Evolutionary conservation across 2,113 vertebrate genomes (phyloP).

Genomic region (Orientallactaga bullata): DNA sequence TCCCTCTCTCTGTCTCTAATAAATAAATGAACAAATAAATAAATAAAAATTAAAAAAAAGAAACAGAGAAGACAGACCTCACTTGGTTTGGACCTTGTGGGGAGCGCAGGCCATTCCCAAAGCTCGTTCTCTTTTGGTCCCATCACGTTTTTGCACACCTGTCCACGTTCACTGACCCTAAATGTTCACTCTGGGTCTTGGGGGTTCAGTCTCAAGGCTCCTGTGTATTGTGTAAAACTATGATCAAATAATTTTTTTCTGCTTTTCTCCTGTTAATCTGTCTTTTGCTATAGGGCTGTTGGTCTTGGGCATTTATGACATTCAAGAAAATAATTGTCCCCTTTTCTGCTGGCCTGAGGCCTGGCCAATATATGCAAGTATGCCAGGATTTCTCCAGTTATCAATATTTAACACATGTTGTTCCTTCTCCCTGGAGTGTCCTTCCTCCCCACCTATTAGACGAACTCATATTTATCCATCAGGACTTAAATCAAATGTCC

Average conservation of each 20-base stretch:
- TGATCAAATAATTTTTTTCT: not conserved
- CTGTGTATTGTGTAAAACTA: not conserved
- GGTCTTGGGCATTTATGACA: not conserved
- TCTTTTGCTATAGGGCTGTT: not conserved
- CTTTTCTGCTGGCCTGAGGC: not conserved
- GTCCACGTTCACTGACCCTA: not conserved
- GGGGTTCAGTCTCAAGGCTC: not conserved
- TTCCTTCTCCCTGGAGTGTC: not conserved
- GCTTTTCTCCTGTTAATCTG: not conserved
- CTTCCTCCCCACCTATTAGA: not conserved
- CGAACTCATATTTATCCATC: not conserved
- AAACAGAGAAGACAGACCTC: not conserved
- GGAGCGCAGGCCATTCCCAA: not conserved
- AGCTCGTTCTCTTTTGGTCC: not conserved
- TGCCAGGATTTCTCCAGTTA: not conserved
- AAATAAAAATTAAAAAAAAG: too few relatives aligned
- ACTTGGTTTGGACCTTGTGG: not conserved
- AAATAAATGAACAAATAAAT: too few relatives aligned
- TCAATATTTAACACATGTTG: not conserved
- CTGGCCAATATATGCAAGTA: too few relatives aligned
- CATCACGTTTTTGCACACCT: not conserved
- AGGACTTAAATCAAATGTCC: slow-evolving; percentile 3
- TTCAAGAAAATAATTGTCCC: not conserved
- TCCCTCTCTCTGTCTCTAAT: too few relatives aligned
- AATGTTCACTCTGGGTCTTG: not conserved